Base-by-base conservation (phyloP, 2,113 vertebrate genomes). In the Phyllostomus hastatus region DNA sequence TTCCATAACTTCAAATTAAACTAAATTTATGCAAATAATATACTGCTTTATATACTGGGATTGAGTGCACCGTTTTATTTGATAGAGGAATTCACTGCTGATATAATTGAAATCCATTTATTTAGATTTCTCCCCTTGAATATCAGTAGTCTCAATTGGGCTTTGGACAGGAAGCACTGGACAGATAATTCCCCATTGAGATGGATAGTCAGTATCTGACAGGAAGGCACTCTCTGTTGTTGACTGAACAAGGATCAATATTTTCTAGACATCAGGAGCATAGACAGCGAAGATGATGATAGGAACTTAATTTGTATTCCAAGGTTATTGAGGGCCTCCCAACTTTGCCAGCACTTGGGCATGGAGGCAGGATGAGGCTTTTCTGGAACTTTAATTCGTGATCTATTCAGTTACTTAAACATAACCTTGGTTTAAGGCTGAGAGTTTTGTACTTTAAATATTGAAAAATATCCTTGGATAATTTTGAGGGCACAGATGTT, bases 221-320 rank as follows among this genome's bases (percentile, higher is more conserved):
- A 73, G 50, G 43, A 91, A 83, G 73, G 43, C 54, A 75, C 35
- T 85, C 64, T 89, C 26, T 48, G 10, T 52, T 91, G 52, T 70
- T 94, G 86, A 91, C 48, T 93, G 89, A 92, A 90, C 57, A 66
- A 92, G 80, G 67, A 93, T 96, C 83, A 91, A 28, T 91, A 64
- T 80, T 20, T 92, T 95, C 22, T 43, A 15, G 70, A 46, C 2
- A 5, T 28, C 50, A 90, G 67, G 24, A 70, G 50, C 43, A 28
- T 26, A 79, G 79, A 69, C 50, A 57, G 54, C 78, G 52, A 88
- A 69, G 72, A 73, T 75, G 33, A 19, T 87, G 61, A 48, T 83
- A 41, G 69, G 69, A 69, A 20, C 64, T 61, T 78, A 75, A 43
- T 90, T 81, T 96, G 46, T 95, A 66, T 90, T 88, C 4, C 5